phyloP scores from a whole-genome alignment of 37 sponge, comb jelly and placozoan genomes.

The Aphrocallistes beatrix region DNA sequence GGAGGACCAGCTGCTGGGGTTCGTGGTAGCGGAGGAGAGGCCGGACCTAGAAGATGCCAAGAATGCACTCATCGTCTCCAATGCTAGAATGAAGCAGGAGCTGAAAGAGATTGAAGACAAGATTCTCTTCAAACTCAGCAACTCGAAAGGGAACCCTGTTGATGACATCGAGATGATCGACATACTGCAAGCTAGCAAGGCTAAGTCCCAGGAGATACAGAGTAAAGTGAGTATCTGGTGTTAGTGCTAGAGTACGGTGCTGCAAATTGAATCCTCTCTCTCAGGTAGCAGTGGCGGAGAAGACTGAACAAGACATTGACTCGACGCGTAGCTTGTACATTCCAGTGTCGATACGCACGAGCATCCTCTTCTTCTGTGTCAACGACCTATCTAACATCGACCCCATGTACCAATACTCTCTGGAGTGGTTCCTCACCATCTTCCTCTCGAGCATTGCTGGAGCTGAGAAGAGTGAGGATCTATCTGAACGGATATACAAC shows the following conservation, averaged over 20 bases:
- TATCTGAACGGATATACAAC: constrained; percentile 17
- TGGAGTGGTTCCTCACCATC: constrained; percentile 34
- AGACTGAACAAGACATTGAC: constrained; percentile 23
- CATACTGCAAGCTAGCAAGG: not conserved
- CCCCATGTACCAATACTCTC: constrained; percentile 52
- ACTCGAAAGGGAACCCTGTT: constrained; percentile 22
- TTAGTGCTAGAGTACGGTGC: not conserved
- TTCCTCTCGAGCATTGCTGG: constrained; percentile 28
- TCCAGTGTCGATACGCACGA: constrained; percentile 31
- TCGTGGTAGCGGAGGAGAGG: constrained; percentile 5
- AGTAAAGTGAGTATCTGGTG: not conserved
- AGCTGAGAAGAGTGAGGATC: constrained; percentile 24
- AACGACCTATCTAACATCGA: constrained; percentile 41
- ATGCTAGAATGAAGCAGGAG: constrained; percentile 13
- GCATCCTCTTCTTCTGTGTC: constrained; percentile 39
- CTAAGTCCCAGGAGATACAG: not conserved
- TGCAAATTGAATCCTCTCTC: not conserved
- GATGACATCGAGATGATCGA: constrained; percentile 20
- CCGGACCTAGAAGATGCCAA: not conserved
- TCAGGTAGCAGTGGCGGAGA: constrained; percentile 10
- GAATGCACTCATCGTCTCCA: not conserved
- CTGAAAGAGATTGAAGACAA: constrained; percentile 34
- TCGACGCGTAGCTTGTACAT: constrained; percentile 1
- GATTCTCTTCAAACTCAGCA: constrained; percentile 18
- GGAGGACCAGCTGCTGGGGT: constrained; percentile 13